Base-by-base conservation (phyloP, 2,888 invertebrate species). In the Chymomyza caudatula region DNA sequence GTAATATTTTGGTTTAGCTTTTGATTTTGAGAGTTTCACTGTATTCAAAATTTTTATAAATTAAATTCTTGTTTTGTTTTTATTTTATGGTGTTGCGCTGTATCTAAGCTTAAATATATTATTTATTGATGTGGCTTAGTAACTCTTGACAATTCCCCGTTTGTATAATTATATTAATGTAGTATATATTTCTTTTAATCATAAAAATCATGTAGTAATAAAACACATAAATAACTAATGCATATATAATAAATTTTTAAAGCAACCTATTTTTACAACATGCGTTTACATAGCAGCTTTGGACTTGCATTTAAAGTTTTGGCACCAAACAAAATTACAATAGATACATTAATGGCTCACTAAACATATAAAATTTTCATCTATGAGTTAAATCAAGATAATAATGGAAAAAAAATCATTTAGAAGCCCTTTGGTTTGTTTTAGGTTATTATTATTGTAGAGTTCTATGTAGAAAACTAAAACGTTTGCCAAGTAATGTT, bases 111-210 rank as follows among this genome's bases (percentile, higher is more conserved):
- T 70, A 47, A 47, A 47, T 20, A 15, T 71, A 15, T 66, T 72
- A 15, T 66, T 72, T 69, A 65, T 69, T 73, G 54, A 68, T 71
- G 55, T 56, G 57, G n/a, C 53, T 72, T 86, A 78, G 81, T 81
- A 81, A 85, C 81, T 80, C 77, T 77, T 69, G 72, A 77, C 84
- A 84, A 76, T 84, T 82, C 73, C 74, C 61, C 60, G 37, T 60
- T 72, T 29, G 53, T 49, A 60, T 67, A 56, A 63, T 20, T 51
- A 37, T 22, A 54, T 55, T 64, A 63, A 59, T 58, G n/a, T 17
- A 19, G 52, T 52, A 19, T 56, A 20, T 42, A 53, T 13, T 25
- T 11, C 52, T 47, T 60, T 29, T 53, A 63, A 63, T n/a, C 8
- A 37, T 11, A 37, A 37, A 37, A 37, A 58, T 55, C 52, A 63